Conservation (phyloP, 1,140 invertebrate genomes). For the Nomia melanderi region DNA sequence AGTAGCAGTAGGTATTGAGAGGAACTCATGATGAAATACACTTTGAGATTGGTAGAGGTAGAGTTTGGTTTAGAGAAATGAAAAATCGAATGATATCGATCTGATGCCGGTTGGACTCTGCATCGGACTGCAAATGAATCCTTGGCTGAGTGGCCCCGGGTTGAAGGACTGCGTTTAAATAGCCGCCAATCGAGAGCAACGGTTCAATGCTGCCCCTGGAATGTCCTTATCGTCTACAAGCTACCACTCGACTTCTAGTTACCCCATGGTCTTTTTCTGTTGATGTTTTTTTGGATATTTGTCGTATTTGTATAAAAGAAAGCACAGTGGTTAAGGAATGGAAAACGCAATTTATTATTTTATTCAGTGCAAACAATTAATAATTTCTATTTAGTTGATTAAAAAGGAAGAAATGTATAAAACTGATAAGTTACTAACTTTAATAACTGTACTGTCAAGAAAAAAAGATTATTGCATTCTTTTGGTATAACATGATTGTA, state of each 20-base stretch:
- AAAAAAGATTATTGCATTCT: no score
- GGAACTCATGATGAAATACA: neutral
- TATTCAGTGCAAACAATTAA: no score
- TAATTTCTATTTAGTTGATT: no score
- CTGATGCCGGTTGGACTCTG: conserved; percentile 31
- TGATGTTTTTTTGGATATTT: neutral
- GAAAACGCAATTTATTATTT: no score
- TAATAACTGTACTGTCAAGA: no score
- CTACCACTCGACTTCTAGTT: conserved; percentile 68
- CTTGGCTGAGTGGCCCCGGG: conserved; percentile 43
- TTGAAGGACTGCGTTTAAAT: conserved; percentile 70
- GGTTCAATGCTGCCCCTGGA: conserved; percentile 67
- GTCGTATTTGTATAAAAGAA: no score
- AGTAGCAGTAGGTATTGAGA: conserved; percentile 39
- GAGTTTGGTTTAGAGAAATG: neutral
- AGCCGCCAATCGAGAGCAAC: conserved; percentile 65
- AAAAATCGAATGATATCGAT: conserved; percentile 6
- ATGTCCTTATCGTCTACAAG: conserved; percentile 68
- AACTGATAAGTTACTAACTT: no score
- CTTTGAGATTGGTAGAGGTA: neutral
- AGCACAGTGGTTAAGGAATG: no score
- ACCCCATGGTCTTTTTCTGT: conserved; percentile 11
- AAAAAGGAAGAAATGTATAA: no score
- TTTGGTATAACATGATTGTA: no score
- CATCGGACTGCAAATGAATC: conserved; percentile 29